Conservation (phyloP, 2,113 vertebrate species). For the Hyperopisus bebe region DNA sequence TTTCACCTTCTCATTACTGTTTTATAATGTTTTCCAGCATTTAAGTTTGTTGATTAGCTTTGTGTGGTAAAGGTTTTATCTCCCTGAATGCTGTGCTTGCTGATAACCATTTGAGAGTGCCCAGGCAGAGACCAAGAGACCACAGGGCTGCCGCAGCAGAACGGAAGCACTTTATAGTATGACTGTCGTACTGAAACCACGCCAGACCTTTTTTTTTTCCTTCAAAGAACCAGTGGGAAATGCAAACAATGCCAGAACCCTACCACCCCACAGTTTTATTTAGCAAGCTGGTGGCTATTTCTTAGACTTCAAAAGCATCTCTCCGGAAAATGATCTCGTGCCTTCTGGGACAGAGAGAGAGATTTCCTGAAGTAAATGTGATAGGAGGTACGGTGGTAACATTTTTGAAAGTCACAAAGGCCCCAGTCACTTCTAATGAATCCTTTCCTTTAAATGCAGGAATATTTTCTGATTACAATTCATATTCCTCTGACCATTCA, state of each 20-base stretch:
- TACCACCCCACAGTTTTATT: neutral
- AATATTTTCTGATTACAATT: neutral
- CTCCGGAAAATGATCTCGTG: neutral
- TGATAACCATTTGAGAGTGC: neutral
- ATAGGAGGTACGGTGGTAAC: neutral
- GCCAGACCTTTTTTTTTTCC: neutral
- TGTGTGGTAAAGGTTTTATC: neutral
- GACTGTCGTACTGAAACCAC: neutral
- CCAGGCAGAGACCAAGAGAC: neutral
- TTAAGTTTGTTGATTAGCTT: neutral
- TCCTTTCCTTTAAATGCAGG: neutral
- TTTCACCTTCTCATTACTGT: neutral
- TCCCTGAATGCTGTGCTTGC: neutral
- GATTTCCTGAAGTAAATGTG: neutral
- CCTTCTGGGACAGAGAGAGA: neutral
- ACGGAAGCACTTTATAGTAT: neutral
- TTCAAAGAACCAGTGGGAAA: neutral
- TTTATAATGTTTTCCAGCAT: neutral
- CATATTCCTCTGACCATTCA: neutral
- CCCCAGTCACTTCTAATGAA: neutral
- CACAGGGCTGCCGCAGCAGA: neutral
- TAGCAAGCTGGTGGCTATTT: slow-evolving; percentile 1
- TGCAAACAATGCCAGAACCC: neutral
- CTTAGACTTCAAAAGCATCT: slow-evolving; percentile 9
- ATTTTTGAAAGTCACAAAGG: neutral